Percentiles rank a stretch among this genome's conserved stretches.
Conservation (phyloP, 2,113 vertebrate species). For the Dascyllus trimaculatus region DNA sequence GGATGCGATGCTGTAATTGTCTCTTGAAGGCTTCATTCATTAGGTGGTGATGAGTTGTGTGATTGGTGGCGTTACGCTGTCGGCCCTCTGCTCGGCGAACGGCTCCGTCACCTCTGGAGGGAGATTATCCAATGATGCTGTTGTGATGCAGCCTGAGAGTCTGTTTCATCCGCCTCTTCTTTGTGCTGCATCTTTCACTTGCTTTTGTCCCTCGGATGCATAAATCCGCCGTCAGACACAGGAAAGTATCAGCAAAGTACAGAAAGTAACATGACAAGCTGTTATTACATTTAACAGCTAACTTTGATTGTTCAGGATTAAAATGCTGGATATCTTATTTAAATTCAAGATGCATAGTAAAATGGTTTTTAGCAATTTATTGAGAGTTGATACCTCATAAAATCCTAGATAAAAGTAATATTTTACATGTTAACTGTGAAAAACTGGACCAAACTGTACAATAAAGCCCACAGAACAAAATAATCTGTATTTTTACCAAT, state of each 20-base stretch:
- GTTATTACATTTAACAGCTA: too few species aligned
- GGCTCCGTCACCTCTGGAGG: conserved; percentile 4
- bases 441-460: too few species aligned
- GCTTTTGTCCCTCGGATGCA: not conserved
- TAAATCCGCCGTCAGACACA: conserved; percentile 4
- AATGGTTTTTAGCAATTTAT: too few species aligned
- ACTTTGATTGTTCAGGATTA: too few species aligned
- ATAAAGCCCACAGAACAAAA: too few species aligned
- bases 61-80: conserved; percentile 9
- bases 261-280: too few species aligned
- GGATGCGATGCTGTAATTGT: not conserved
- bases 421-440: too few species aligned
- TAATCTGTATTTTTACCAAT: too few species aligned
- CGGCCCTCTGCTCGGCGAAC: not conserved
- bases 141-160: conserved; percentile 4
- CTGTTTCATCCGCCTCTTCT: not conserved
- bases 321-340: too few species aligned
- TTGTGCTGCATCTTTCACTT: conserved; percentile 5
- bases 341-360: too few species aligned
- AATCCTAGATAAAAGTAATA: too few species aligned
- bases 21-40: conserved; percentile 17
- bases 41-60: conserved; percentile 9
- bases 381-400: too few species aligned
- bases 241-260: not conserved
- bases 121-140: conserved; percentile 11